These are phyloP conservation scores for Nysson spinosus DNA, from an alignment of 2,888 invertebrate species.

Conservation along the genomic window DNA sequence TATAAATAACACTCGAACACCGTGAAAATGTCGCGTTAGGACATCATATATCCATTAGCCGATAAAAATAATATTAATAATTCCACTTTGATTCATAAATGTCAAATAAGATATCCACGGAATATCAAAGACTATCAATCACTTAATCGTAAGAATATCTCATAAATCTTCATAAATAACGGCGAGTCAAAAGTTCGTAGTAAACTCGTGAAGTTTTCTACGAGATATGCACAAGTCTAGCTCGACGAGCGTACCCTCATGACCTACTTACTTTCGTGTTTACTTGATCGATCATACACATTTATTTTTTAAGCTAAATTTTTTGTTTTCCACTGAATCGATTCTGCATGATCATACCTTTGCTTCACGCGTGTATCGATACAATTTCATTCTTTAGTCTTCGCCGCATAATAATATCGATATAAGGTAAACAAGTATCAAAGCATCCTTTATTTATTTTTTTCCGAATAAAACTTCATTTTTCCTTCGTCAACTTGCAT, in stretches of 20 bases:
- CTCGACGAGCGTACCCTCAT: conserved; percentile 41
- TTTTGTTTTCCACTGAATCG: conserved; percentile 6
- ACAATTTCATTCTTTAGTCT: no score
- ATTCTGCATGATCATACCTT: conserved; percentile 5
- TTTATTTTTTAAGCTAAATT: conserved; percentile 33
- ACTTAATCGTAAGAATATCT: conserved; percentile 13
- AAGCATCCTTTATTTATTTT: conserved; percentile 1
- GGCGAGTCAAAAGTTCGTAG: conserved; percentile 20
- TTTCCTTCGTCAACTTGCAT: no score
- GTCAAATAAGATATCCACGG: no score
- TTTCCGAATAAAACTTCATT: neutral
- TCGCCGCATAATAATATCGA: no score
- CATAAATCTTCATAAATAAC: conserved; percentile 28
- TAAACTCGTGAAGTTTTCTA: conserved; percentile 44
- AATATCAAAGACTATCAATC: conserved; percentile 24
- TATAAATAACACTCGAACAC: no score
- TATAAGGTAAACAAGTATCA: no score
- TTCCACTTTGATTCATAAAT: no score
- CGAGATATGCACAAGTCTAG: conserved; percentile 29
- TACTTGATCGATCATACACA: conserved; percentile 51
- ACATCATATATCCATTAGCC: no score
- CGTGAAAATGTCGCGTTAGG: no score
- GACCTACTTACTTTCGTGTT: conserved; percentile 52
- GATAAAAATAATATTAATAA: no score
- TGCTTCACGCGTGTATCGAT: neutral